Percentiles rank a stretch among this genome's conserved stretches.
Conservation (phyloP, 2,797 vertebrate genomes). For the Synaphobranchus kaupii region DNA sequence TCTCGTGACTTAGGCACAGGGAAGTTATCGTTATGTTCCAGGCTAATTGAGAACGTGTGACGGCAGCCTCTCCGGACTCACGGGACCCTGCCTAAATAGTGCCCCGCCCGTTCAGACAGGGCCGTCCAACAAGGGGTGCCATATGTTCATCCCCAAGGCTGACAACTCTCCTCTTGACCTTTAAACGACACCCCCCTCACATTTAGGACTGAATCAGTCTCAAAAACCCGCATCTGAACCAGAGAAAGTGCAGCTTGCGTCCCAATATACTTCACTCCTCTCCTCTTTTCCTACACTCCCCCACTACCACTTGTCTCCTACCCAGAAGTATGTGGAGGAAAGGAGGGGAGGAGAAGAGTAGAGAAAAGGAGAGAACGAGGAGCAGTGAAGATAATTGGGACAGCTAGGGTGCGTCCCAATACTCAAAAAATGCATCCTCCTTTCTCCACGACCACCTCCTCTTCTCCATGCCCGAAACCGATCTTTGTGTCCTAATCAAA, state of each 20-base stretch:
- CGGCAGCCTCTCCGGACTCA: neutral
- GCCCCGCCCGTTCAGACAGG: neutral
- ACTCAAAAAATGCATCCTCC: too few species aligned
- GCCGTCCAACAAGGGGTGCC: neutral
- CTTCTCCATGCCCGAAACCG: too few species aligned
- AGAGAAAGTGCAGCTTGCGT: neutral
- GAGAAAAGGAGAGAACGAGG: too few species aligned
- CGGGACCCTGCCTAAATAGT: neutral
- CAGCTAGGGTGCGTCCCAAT: too few species aligned
- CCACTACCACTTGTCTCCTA: too few species aligned
- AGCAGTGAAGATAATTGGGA: too few species aligned
- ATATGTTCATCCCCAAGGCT: conserved; percentile 24
- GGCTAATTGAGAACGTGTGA: neutral
- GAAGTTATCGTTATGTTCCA: neutral
- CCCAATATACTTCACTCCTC: too few species aligned
- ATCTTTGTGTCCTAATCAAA: too few species aligned
- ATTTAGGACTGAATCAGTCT: neutral
- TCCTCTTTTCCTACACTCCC: too few species aligned
- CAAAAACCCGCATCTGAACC: neutral
- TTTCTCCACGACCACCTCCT: too few species aligned
- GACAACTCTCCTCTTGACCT: conserved; percentile 23
- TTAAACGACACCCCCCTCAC: neutral
- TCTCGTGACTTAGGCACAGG: neutral
- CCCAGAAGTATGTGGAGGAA: too few species aligned
- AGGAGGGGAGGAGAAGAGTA: too few species aligned